Evolutionary conservation across 2,888 invertebrate genomes (phyloP).

Genomic region (Synergus itoensis): DNA sequence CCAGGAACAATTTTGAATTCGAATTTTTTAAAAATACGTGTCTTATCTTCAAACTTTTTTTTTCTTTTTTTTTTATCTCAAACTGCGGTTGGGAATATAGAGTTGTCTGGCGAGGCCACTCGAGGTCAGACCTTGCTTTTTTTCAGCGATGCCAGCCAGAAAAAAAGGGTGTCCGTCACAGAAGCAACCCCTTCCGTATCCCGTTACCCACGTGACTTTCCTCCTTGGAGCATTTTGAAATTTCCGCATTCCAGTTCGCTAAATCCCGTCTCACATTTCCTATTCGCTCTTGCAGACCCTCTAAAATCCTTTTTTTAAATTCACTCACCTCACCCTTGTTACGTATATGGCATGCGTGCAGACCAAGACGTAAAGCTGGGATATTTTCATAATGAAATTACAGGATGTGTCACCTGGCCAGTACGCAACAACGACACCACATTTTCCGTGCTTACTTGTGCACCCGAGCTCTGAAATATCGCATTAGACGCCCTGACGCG

Average conservation of each 20-base stretch:
- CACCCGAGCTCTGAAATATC: conserved; percentile 48
- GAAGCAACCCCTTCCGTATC: background rate
- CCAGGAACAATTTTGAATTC: no score
- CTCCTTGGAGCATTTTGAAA: background rate
- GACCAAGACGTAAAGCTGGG: conserved; percentile 23
- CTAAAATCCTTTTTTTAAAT: background rate
- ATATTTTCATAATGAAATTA: conserved; percentile 69
- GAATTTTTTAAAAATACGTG: no score
- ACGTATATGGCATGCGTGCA: conserved; percentile 11
- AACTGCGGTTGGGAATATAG: background rate
- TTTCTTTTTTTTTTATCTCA: background rate
- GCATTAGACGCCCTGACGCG: conserved; percentile 39
- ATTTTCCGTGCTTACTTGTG: conserved; percentile 36
- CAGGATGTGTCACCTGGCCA: conserved; percentile 56
- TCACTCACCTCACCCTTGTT: background rate
- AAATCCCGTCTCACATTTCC: background rate
- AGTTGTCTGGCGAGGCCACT: conserved; percentile 18
- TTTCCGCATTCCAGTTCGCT: conserved; percentile 8
- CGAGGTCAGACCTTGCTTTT: conserved; percentile 8
- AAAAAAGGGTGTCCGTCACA: conserved; percentile 2
- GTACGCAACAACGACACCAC: conserved; percentile 37
- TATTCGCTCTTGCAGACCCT: background rate
- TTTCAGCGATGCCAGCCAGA: background rate
- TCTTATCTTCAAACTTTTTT: background rate
- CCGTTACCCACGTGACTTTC: conserved; percentile 1